Conservation (phyloP, 2,888 invertebrate genomes). For the Agelastica alni region DNA sequence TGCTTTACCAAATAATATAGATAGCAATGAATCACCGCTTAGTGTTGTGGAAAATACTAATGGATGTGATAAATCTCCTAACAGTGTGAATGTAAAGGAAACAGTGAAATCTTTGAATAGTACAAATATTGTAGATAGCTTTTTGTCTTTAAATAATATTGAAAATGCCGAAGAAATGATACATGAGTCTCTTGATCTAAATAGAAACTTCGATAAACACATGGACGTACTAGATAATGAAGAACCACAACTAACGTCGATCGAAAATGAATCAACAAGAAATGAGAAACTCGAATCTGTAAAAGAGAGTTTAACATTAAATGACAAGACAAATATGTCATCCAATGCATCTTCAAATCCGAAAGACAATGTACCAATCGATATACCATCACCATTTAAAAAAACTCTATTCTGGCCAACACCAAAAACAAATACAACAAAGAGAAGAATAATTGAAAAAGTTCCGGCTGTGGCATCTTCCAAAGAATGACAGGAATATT, state of each 20-base stretch:
- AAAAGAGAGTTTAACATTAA: constrained; percentile 1
- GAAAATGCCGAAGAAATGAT: constrained; percentile 11
- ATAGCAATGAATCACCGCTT: too few relatives aligned
- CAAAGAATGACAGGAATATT: constrained; percentile 20
- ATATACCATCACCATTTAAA: constrained; percentile 12
- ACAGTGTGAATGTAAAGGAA: constrained; percentile 9
- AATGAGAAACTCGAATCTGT: constrained; percentile 4
- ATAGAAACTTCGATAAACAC: too few relatives aligned
- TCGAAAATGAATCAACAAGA: constrained; percentile 3
- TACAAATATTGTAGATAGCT: constrained; percentile 10
- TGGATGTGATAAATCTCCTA: constrained; percentile 12
- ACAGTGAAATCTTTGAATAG: constrained; percentile 10
- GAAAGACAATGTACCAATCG: constrained; percentile 5
- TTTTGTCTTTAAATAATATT: constrained; percentile 10
- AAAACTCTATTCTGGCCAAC: constrained; percentile 8
- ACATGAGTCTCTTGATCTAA: constrained; percentile 10
- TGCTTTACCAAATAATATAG: too few relatives aligned
- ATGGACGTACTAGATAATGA: constrained; percentile 5
- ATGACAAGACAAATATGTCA: background rate
- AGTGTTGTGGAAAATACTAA: too few relatives aligned
- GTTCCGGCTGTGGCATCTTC: constrained; percentile 22
- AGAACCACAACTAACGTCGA: constrained; percentile 8
- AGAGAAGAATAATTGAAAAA: background rate
- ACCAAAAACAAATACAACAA: too few relatives aligned
- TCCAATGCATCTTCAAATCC: too few relatives aligned